Evolutionary conservation across 2,113 vertebrate species (phyloP), one percentile per base, ranked within the genome.

Genomic region (Pimephales promelas): DNA sequence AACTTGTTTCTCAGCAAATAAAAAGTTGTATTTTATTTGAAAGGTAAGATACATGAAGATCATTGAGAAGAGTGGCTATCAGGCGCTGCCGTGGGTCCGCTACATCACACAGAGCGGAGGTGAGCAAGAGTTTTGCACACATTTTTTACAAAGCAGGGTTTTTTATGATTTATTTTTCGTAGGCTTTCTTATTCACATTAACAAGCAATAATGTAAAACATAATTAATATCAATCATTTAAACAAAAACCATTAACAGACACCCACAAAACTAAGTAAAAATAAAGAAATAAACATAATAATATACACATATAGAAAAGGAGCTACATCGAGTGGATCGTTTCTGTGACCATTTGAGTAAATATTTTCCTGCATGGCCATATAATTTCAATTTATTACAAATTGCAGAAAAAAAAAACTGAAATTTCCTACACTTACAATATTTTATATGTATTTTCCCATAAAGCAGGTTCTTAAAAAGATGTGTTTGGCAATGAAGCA

Each of bases 71-170:
- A 31, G 96, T 49, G 97, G 97, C 4, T 98, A 97, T 73, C 94
- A 95, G 86, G 94, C 94, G 14, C 89, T 95, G 79, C 94, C 94
- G 5, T 98, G 97, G 97, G 97, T 98, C 18, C 94, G 97, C 26
- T 98, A 98, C 83, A 97, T 98, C 88, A 98, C 97, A 49, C 96
- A 97, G 85, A 98, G 97, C 85, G 97, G 97, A 87, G 97, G 97
- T 98, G 11, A 54, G 74, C 11, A 31, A 26, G 10, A 5, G 0
- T 10, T 26, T 24, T 61, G 0, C n/a, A 0, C 26, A 31, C 31
- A 24, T 61, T 61, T 26, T 64, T 24, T 24, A 57, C 56, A 9
- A 20, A 22, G 6, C 16, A n/a, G 20, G 54, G 9, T n/a, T n/a
- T 24, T 57, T n/a, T 4, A 20, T 31, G 10, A 64, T 7, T 62